Evolutionary conservation across 2,113 vertebrate species (phyloP), one percentile per base, ranked within the genome.

Genomic region (Oceanites oceanicus): DNA sequence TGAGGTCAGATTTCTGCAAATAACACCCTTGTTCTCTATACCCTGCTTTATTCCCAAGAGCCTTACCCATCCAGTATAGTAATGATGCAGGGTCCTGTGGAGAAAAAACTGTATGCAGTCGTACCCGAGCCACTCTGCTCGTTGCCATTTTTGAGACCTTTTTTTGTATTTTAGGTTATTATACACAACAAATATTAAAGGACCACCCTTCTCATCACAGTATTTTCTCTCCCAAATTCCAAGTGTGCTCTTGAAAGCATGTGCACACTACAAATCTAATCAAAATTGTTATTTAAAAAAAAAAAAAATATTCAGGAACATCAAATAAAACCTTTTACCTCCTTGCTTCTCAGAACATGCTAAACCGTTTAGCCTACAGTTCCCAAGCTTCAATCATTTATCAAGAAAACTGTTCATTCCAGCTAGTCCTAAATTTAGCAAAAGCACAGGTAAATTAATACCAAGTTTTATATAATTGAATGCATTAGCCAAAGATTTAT

Each of bases 161-260:
- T 17, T 58, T 81, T 58, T 26, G 32, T 52, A 59, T 70, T 88
- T 40, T 52, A 40, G 26, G 42, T 58, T 67, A 75, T 45, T 36
- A 67, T 7, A 75, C 32, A 84, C 13, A 62, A 52, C 8, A 76
- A 78, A 40, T 68, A 63, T 29, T 81, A 66, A 83, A 61, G 29
- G 14, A 55, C 3, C 7, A 49, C 29, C 27, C n/a, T 63, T 86
- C 26, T 44, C 25, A 65, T 40, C 6, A 55, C 0, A 0, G 5
- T 47, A 59, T 38, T 49, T 78, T 49, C 30, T 30, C 61, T 59
- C 50, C 6, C 40, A 55, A n/a, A 55, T 55, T 70, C 29, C 23
- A 92, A 40, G 26, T 55, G 50, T 56, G 62, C 4, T 13, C 25
- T 71, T 84, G 50, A 71, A 84, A 74, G 36, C 15, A 59, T 2